These are phyloP conservation scores for Drosophila albomicans DNA, from an alignment of 1,140 invertebrate genomes.

Conservation along the genomic window DNA sequence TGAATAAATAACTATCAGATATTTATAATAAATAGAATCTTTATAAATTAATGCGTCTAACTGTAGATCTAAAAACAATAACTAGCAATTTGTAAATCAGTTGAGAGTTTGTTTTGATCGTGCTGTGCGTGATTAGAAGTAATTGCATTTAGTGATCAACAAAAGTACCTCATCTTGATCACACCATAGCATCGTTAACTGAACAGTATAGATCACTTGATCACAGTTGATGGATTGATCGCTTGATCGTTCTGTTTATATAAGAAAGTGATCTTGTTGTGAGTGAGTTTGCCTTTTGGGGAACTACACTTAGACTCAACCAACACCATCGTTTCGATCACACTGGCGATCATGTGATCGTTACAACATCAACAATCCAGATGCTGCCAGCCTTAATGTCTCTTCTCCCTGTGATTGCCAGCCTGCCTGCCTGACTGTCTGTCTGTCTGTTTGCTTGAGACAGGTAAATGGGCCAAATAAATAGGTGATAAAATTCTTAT, in stretches of 20 bases:
- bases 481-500: slow-evolving; percentile 48
- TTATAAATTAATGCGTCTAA: too few species aligned
- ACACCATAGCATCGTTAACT: slow-evolving; percentile 12
- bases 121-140: background rate
- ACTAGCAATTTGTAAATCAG: background rate
- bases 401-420: background rate
- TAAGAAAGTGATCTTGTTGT: slow-evolving; percentile 16
- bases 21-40: too few species aligned
- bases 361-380: slow-evolving; percentile 21
- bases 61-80: too few species aligned
- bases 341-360: slow-evolving; percentile 21
- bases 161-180: background rate
- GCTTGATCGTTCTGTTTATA: slow-evolving; percentile 5
- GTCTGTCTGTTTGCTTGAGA: slow-evolving; percentile 14
- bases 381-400: background rate
- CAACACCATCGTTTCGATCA: background rate
- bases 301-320: slow-evolving; percentile 9
- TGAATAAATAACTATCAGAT: too few species aligned
- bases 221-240: slow-evolving; percentile 3
- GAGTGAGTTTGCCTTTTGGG: background rate
- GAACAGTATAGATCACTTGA: slow-evolving; percentile 9
- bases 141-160: background rate
- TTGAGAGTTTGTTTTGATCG: background rate
- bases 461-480: slow-evolving; percentile 43
- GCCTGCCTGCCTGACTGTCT: background rate